phyloP scores from a whole-genome alignment of 1,140 invertebrate species.

The Trichogramma pretiosum region DNA sequence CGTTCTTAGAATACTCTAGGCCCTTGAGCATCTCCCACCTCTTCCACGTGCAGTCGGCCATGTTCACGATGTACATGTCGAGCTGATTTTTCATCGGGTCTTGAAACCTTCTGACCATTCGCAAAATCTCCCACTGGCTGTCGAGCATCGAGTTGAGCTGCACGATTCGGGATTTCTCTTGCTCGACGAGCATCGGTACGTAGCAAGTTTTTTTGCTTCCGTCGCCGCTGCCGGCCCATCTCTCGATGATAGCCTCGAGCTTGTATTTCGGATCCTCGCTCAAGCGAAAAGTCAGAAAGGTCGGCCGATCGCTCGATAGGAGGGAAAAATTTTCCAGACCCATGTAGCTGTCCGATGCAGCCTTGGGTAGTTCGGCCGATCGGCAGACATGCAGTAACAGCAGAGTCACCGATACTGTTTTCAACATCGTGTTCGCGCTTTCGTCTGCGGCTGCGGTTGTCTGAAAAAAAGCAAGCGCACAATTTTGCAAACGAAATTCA shows the following conservation, averaged over 20 bases:
- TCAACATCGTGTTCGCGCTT: no score
- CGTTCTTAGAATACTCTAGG: constrained; percentile 3
- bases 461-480: no score
- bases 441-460: no score
- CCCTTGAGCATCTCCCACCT: not conserved
- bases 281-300: not conserved
- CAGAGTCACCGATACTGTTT: no score
- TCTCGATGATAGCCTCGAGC: not conserved
- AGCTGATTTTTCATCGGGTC: not conserved
- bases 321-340: constrained; percentile 5
- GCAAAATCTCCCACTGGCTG: not conserved
- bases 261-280: not conserved
- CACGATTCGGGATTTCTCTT: not conserved
- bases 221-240: not conserved
- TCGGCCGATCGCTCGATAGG: not conserved
- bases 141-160: not conserved
- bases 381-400: no score
- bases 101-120: not conserved
- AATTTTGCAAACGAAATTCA: no score
- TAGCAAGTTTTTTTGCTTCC: not conserved
- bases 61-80: constrained; percentile 4
- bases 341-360: no score
- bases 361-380: no score
- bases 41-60: not conserved
- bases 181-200: not conserved